Percentiles rank a stretch among this genome's conserved stretches.
phyloP scores from a whole-genome alignment of 1,140 invertebrate species.

The Brachionus rubens region DNA sequence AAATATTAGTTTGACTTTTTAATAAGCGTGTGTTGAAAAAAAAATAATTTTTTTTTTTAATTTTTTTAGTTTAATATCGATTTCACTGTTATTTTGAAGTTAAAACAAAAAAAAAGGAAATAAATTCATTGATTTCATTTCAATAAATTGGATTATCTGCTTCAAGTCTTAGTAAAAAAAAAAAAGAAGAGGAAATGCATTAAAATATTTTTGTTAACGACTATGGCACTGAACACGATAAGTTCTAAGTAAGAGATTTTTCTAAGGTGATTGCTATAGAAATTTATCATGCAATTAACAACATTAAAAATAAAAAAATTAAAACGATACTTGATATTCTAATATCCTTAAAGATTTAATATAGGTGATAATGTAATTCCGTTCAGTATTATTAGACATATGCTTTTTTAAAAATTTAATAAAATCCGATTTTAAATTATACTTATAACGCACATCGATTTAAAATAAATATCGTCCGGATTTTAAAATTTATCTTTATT shows the following conservation, averaged over 20 bases:
- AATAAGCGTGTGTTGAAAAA: not conserved
- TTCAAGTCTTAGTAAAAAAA: not conserved
- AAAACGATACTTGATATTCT: slow-evolving; percentile 6
- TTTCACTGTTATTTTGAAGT: not conserved
- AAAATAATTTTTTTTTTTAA: not conserved
- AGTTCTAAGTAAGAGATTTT: not conserved
- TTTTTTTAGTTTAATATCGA: not conserved
- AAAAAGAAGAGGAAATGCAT: not conserved
- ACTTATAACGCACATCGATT: no score
- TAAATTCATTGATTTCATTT: not conserved
- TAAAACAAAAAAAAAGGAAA: not conserved
- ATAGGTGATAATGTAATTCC: not conserved
- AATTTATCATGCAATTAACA: no score
- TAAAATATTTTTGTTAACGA: slow-evolving; percentile 17
- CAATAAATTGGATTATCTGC: slow-evolving; percentile 35
- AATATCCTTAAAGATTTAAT: not conserved
- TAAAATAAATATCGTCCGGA: no score
- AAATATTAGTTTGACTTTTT: no score
- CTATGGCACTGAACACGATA: not conserved
- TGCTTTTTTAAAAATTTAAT: no score
- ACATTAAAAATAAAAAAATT: no score
- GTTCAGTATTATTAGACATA: not conserved
- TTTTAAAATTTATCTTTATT: no score
- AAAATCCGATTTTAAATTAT: no score
- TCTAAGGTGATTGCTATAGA: not conserved